Evolutionary conservation across 1,140 invertebrate genomes (phyloP), one percentile per base, ranked within the genome.

Genomic region (Colletes gigas): DNA sequence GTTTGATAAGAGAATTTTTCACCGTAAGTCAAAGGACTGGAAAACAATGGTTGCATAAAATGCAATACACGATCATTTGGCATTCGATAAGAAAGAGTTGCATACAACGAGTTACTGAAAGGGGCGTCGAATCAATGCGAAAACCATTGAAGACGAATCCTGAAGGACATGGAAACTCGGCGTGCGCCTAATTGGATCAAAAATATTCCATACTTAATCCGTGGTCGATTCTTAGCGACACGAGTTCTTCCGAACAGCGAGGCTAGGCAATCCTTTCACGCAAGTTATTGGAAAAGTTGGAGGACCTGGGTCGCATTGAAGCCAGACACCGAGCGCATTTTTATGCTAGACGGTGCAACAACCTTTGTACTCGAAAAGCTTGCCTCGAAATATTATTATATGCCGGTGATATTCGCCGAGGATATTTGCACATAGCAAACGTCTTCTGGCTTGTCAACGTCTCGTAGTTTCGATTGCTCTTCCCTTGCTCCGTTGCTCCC

Each of bases 371-470:
- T 66, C 60, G 62, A 66, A 66, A 75, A 74, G 10, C 72, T 41
- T 14, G 59, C 14, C 67, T 50, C 21, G 81, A 83, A 83, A 82
- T 70, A 75, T 83, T 74, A 70, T 83, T 83, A 83, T 68, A 47
- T 21, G 60, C 55, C 60, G 21, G 59, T 21, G 60, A 78, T 44
- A 81, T 74, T 83, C 68, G 39, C 65, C 44, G 47, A 44, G 62
- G 47, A 83, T 82, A 71, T 76, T 71, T 70, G 21, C 59, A 44
- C 30, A 47, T 30, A 71, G 67, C 44, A 62, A 19, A 62, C 41
- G 54, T 62, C 66, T 55, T 52, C 65, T 21, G 7, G 30, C 39
- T 73, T 69, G 67, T 76, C 60, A 76, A 21, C 54, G 12, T 4
- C 77, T 50, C 21, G 15, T 52, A 15, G n/a, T 66, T 55, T 19